Evolutionary conservation across 2,797 vertebrate species (phyloP), one percentile per base, ranked within the genome.

Genomic region (Dallia pectoralis): DNA sequence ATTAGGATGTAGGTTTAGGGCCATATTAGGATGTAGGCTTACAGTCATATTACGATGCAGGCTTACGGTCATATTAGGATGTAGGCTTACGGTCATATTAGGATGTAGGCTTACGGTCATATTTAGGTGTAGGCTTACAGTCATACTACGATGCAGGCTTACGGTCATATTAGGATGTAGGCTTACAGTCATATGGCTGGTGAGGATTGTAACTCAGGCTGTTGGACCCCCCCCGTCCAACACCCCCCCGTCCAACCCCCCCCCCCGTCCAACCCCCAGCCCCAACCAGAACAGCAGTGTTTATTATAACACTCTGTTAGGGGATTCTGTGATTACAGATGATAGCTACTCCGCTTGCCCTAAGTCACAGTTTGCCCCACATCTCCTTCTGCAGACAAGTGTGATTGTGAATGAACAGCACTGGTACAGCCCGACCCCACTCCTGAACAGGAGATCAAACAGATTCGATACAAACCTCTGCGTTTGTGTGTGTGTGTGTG

Each of bases 121-220:
- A n/a, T n/a, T n/a, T n/a, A n/a, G n/a, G n/a, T n/a, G n/a, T n/a
- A n/a, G n/a, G n/a, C n/a, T n/a, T n/a, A n/a, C n/a, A n/a, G n/a
- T n/a, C n/a, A n/a, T n/a, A n/a, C n/a, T n/a, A n/a, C n/a, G n/a
- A n/a, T n/a, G n/a, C n/a, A n/a, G n/a, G n/a, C n/a, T n/a, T n/a
- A n/a, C n/a, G n/a, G n/a, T n/a, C n/a, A n/a, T n/a, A 62, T 51
- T 51, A 77, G 65, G 71, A 64, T 67, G n/a, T 32, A 40, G 63
- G 66, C 1, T 71, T 65, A 48, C 11, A 9, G 49, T 72, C 65
- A 74, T 32, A 76, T 49, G 73, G 70, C 72, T 67, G 59, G 71
- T 67, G 59, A 61, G 74, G 79, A 63, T 33, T 32, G 19, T 63
- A 63, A 32, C 30, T 7, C 16, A 14, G 8, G 62, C 5, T 19